Evolutionary conservation across 2,888 invertebrate species (phyloP).

Genomic region (Drosophila dives): DNA sequence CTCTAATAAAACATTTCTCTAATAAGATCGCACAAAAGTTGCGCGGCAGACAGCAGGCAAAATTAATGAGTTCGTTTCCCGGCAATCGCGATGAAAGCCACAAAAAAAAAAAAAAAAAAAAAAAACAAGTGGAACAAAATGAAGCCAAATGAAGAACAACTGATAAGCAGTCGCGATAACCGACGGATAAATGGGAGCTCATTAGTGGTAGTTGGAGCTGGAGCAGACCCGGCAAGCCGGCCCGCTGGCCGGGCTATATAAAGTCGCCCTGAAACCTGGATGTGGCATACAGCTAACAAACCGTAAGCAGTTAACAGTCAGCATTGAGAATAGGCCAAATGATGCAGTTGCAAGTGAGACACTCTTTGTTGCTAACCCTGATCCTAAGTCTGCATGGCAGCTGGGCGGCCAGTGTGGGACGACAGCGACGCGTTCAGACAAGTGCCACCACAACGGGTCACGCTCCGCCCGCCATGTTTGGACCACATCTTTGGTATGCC

Average conservation of each 20-base stretch:
- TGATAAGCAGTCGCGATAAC: conserved; percentile 64
- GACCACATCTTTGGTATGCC: conserved; percentile 32
- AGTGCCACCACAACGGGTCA: conserved; percentile 26
- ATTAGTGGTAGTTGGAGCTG: conserved; percentile 48
- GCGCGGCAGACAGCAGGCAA: conserved; percentile 23
- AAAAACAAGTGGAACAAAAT: no score
- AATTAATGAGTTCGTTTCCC: conserved; percentile 58
- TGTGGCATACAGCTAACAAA: conserved; percentile 24
- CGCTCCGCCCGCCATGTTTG: neutral
- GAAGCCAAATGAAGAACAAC: conserved; percentile 4
- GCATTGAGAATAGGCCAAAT: neutral
- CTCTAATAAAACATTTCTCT: conserved; percentile 8
- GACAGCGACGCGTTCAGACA: conserved; percentile 35
- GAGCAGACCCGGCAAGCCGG: neutral
- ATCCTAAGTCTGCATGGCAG: neutral
- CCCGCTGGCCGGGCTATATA: conserved; percentile 26
- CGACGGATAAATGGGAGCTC: conserved; percentile 60
- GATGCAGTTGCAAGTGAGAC: conserved; percentile 14
- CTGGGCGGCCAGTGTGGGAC: conserved; percentile 27
- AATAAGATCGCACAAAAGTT: conserved; percentile 30
- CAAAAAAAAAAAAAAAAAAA: neutral
- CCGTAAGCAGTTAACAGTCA: neutral
- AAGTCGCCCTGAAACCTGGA: conserved; percentile 2
- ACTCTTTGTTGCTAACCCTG: conserved; percentile 21
- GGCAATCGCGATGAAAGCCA: conserved; percentile 72